A percentile compares a stretch with the other conserved stretches of the same genome.
These are phyloP conservation scores for Griposia aprilina DNA, from an alignment of 2,888 invertebrate genomes.

Conservation along the genomic window DNA sequence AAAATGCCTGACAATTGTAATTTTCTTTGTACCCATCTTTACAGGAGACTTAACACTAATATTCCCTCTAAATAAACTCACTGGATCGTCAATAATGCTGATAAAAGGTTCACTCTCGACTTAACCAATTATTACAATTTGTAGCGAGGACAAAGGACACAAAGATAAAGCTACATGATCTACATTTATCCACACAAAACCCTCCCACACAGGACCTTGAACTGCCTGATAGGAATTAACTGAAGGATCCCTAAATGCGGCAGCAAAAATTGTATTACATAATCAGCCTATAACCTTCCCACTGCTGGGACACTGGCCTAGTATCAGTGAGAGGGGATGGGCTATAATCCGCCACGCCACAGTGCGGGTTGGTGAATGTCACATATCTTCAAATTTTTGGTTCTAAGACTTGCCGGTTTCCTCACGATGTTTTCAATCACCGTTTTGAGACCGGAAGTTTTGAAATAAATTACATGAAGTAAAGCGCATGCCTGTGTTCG, in stretches of 20 bases:
- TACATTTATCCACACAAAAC: constrained; percentile 1
- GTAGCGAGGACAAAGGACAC: background rate
- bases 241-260: background rate
- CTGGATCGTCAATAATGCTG: constrained; percentile 3
- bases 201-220: background rate
- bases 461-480: too few species aligned
- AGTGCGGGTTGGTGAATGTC: too few species aligned
- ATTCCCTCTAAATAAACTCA: constrained; percentile 13
- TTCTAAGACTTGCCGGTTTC: too few species aligned
- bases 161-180: background rate
- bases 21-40: background rate
- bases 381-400: too few species aligned
- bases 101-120: constrained; percentile 8
- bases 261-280: background rate
- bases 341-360: too few species aligned
- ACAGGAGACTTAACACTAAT: background rate
- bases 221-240: background rate
- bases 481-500: too few species aligned
- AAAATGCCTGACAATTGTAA: background rate
- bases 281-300: too few species aligned
- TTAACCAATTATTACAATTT: constrained; percentile 14
- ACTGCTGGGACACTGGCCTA: too few species aligned
- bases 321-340: too few species aligned
- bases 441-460: too few species aligned
- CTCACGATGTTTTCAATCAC: too few species aligned